Evolutionary conservation across 2,888 invertebrate species (phyloP), one percentile per base, ranked within the genome.

Genomic region (Drymonia ruficornis): DNA sequence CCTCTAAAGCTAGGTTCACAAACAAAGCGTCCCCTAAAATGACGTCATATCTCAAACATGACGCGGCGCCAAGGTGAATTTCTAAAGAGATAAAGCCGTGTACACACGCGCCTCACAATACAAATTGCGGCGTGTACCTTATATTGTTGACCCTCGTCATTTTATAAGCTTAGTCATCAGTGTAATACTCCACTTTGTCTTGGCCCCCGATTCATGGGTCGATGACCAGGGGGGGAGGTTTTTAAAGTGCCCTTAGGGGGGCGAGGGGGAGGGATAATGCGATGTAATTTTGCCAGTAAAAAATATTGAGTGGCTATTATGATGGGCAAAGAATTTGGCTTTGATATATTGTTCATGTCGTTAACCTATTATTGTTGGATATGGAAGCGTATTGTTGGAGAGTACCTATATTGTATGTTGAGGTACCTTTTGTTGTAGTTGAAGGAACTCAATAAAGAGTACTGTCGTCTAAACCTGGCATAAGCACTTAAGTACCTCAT

Each of bases 31-130:
- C 55, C 43, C 52, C 53, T 50, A 55, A 67, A 67, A 53, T 52
- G 57, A 60, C 61, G 59, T 55, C 52, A 64, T 58, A 64, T 58
- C 34, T 47, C 47, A 58, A 61, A 61, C 66, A 60, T 67, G 68
- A 70, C 56, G 51, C 28, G 52, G 59, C 60, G 57, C 59, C 58
- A 65, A 71, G 74, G 63, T 65, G 65, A 66, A 67, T 63, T 70
- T 71, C 67, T 68, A 73, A 64, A 73, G 69, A 68, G 56, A 71
- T 72, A 70, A 63, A 59, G 62, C 56, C 42, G 49, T 28, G 49
- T 46, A 56, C 48, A 65, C 55, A 67, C 57, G 50, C 51, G 46
- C 49, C 12, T 56, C 47, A 70, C 59, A 62, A 65, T 63, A 69
- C 64, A 66, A 69, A 72, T 70, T 72, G 59, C 47, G 54, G 55